A percentile compares a stretch with the other conserved stretches of the same genome.
Conservation (phyloP, 2,113 vertebrate genomes). For the Oceanodroma tethys region DNA sequence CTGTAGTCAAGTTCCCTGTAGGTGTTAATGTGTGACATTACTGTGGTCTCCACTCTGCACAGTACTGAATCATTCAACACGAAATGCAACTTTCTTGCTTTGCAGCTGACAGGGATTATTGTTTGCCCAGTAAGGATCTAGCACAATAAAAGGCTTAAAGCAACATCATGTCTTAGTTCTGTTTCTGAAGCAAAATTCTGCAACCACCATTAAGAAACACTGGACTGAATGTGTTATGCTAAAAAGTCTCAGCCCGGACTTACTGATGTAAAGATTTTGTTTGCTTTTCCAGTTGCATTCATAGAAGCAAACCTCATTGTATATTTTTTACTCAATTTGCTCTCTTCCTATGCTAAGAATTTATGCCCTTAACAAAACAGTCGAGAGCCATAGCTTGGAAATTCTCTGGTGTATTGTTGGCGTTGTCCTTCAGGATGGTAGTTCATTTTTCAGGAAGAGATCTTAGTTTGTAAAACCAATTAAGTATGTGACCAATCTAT, state of each 20-base stretch:
- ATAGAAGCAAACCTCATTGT: not conserved
- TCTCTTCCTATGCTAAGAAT: not conserved
- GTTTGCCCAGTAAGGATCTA: slow-evolving; percentile 31
- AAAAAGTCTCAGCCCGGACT: not conserved
- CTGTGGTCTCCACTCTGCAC: not conserved
- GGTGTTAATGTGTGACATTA: slow-evolving; percentile 30
- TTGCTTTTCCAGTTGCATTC: not conserved
- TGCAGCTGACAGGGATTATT: not conserved
- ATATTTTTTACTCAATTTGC: not conserved
- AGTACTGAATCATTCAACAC: slow-evolving; percentile 20
- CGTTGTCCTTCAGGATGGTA: not conserved
- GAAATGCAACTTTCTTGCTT: slow-evolving; percentile 21
- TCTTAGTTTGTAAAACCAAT: not conserved
- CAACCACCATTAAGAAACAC: not conserved
- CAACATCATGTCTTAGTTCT: not conserved
- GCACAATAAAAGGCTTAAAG: not conserved
- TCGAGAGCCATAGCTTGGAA: not conserved
- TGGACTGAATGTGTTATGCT: not conserved
- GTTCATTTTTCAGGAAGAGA: not conserved
- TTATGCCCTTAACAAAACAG: not conserved
- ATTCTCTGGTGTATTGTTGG: not conserved
- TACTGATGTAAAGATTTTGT: not conserved
- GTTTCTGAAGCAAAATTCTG: slow-evolving; percentile 7
- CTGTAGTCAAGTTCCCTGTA: not conserved
- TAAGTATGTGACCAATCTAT: not conserved